Evolutionary conservation across 2,888 invertebrate genomes (phyloP).

Genomic region (Scelioninae gen. 2): DNA sequence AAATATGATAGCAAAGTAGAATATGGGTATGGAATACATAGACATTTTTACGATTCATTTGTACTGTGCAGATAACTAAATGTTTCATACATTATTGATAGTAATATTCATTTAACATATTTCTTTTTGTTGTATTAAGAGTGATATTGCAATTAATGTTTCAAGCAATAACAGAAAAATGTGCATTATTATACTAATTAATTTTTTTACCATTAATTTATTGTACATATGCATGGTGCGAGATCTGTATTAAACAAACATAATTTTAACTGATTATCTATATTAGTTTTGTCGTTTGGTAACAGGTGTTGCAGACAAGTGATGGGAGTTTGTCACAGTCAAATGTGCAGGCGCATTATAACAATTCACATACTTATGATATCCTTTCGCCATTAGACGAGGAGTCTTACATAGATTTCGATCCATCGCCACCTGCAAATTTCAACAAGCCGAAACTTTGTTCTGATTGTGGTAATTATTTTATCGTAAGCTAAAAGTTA

Average conservation of each 20-base stretch:
- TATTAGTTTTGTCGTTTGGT: slow-evolving; percentile 21
- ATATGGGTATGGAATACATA: slow-evolving; percentile 32
- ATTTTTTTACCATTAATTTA: too few species aligned
- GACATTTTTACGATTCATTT: slow-evolving; percentile 23
- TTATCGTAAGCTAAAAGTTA: too few species aligned
- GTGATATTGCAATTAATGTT: not conserved
- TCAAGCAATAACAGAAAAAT: not conserved
- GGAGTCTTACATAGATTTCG: slow-evolving; percentile 64
- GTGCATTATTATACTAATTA: too few species aligned
- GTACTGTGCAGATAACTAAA: slow-evolving; percentile 16
- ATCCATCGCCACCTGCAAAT: slow-evolving; percentile 58
- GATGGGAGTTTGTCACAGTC: slow-evolving; percentile 60
- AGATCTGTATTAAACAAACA: not conserved
- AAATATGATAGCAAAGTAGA: slow-evolving; percentile 41
- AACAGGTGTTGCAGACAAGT: slow-evolving; percentile 58
- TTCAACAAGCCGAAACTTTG: slow-evolving; percentile 67
- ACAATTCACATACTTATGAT: slow-evolving; percentile 61
- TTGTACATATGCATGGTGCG: not conserved
- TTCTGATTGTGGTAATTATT: slow-evolving; percentile 71
- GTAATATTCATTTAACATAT: slow-evolving; percentile 9
- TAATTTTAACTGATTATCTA: slow-evolving; percentile 15
- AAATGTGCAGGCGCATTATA: slow-evolving; percentile 65
- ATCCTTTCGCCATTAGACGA: slow-evolving; percentile 61
- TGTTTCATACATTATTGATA: slow-evolving; percentile 30
- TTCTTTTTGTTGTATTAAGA: not conserved